phyloP scores from a whole-genome alignment of 2,797 vertebrate genomes.

The Luscinia megarhynchos region DNA sequence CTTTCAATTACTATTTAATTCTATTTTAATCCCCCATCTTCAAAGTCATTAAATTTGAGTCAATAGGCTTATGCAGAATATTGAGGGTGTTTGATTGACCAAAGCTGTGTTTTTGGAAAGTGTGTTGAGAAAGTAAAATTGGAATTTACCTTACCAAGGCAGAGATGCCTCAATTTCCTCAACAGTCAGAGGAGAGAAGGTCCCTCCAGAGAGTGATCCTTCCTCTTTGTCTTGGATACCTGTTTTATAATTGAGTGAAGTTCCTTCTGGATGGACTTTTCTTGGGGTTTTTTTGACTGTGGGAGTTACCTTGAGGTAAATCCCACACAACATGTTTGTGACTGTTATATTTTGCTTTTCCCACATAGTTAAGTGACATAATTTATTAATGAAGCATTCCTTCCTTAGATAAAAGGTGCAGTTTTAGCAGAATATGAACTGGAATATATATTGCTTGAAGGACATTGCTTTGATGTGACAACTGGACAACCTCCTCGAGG shows the following conservation, averaged over 20 bases:
- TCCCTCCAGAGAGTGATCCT: neutral
- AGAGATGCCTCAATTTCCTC: neutral
- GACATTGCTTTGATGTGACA: constrained; percentile 91
- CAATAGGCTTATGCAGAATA: neutral
- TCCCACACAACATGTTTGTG: neutral
- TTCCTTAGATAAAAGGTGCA: constrained; percentile 82
- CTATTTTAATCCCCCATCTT: neutral
- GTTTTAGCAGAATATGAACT: constrained; percentile 93
- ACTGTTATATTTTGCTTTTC: neutral
- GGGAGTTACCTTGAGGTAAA: neutral
- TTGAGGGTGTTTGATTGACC: neutral
- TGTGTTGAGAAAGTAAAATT: neutral
- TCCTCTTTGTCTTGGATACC: neutral
- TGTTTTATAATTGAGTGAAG: neutral
- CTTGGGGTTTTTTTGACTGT: neutral
- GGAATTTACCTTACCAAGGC: neutral
- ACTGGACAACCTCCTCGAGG: constrained; percentile 91
- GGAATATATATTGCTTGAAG: constrained; percentile 93
- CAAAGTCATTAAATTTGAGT: neutral
- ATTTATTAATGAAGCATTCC: neutral
- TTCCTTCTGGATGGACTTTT: neutral
- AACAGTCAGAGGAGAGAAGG: neutral
- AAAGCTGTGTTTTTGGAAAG: neutral
- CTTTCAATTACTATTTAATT: neutral
- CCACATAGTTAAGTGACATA: neutral